Base-by-base conservation (phyloP, 2,797 vertebrate species). In the Champsocephalus esox region DNA sequence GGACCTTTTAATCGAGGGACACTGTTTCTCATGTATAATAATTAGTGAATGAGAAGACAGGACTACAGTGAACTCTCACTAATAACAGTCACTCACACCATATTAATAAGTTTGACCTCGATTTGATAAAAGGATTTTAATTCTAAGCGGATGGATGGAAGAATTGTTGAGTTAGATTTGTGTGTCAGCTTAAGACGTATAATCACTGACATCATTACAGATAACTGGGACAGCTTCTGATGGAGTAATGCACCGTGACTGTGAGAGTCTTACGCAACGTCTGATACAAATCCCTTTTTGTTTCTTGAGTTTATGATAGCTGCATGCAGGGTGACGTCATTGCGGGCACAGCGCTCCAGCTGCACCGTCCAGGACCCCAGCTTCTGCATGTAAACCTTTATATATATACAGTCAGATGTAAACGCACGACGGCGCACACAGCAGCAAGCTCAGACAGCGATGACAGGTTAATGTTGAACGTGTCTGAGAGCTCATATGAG, bases 211-310 rank as follows among this genome's bases (percentile, higher is more conserved):
- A 57, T 56, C 6, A n/a, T 28, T 55, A 19, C 52, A 66, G 46
- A 67, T 61, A 66, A 46, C 55, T 48, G 48, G 52, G 62, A 50
- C 70, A 41, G 43, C 45, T 9, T 63, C 43, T 62, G 51, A 70
- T 38, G 13, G 50, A 61, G 28, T 79, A 50, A 82, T 72, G 77
- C 56, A 44, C 51, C 7, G 3, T 3, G 54, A 64, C 50, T 5
- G 48, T 9, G 56, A 70, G 57, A 49, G 61, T 32, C 43, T 75
- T 57, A 32, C 49, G 67, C 62, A 86, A 51, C 66, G 71, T 58
- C 69, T 62, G 62, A 45, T 75, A 19, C 48, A 73, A 66, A 77
- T 75, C 72, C 46, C 17, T 70, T 77, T 66, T 43, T 38, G 34
- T 38, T 38, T 38, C 77, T 69, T 79, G 9, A 58, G 62, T 77